Conservation (phyloP, 1,140 invertebrate genomes). For the Neuroterus valhalla region DNA sequence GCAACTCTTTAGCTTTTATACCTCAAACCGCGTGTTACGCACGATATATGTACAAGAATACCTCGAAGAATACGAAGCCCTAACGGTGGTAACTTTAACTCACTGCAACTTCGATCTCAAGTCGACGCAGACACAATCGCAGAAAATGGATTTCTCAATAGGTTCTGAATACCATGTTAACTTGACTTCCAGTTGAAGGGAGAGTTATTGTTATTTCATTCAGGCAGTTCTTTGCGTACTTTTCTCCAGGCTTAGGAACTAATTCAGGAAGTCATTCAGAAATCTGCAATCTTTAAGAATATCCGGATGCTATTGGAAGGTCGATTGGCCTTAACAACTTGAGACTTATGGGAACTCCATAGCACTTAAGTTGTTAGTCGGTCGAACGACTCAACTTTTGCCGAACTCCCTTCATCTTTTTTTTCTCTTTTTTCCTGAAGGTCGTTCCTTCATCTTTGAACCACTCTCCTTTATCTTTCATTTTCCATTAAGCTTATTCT, state of each 20-base stretch:
- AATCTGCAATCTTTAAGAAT: neutral
- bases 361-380: neutral
- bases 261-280: neutral
- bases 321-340: neutral
- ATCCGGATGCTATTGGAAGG: neutral
- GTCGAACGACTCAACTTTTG: neutral
- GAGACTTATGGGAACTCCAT: neutral
- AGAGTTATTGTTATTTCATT: conserved; percentile 6
- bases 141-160: conserved; percentile 29
- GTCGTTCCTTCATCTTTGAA: neutral
- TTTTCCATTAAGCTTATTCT: neutral
- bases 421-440: neutral
- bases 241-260: neutral
- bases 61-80: neutral
- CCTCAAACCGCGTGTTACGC: conserved; percentile 53
- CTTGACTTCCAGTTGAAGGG: neutral
- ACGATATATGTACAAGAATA: conserved; percentile 42
- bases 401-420: neutral
- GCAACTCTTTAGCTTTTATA: conserved; percentile 56
- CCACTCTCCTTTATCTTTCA: neutral
- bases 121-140: conserved; percentile 22
- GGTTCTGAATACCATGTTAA: conserved; percentile 22
- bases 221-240: neutral
- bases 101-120: neutral
- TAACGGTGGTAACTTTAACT: conserved; percentile 10